Evolutionary conservation across 2,888 invertebrate species (phyloP).

Genomic region (Acleris cristana): DNA sequence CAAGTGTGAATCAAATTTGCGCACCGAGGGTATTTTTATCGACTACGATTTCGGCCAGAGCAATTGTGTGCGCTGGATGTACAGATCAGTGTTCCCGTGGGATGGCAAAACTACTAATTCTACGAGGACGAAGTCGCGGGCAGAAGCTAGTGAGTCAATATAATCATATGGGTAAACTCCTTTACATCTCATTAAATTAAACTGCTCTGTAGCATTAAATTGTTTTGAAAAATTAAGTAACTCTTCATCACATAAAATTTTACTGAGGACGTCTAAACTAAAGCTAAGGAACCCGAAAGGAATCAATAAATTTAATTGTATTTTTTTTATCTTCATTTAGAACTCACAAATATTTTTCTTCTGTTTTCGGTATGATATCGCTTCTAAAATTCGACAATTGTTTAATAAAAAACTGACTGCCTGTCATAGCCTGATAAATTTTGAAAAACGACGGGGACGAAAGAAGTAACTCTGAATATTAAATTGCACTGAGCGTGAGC

Average conservation of each 20-base stretch:
- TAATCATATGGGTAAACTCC: conserved; percentile 39
- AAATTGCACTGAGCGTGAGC: conserved; percentile 4
- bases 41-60: too few species aligned
- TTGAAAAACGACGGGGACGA: conserved; percentile 25
- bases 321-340: conserved; percentile 1
- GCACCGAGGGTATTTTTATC: too few species aligned
- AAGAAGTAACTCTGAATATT: background rate
- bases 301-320: conserved; percentile 34
- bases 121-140: too few species aligned
- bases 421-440: background rate
- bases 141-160: too few species aligned
- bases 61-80: too few species aligned
- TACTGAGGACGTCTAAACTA: conserved; percentile 14
- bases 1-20: too few species aligned
- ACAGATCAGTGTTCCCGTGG: too few species aligned
- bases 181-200: conserved; percentile 3
- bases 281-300: conserved; percentile 21
- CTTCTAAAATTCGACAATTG: conserved; percentile 1
- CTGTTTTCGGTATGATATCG: too few species aligned
- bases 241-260: conserved; percentile 16
- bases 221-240: conserved; percentile 27
- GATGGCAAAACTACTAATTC: too few species aligned
- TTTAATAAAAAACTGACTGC: conserved; percentile 6
- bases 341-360: conserved; percentile 20
- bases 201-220: conserved; percentile 7